phyloP scores from a whole-genome alignment of 1,140 invertebrate species.

The Callitettix versicolor region DNA sequence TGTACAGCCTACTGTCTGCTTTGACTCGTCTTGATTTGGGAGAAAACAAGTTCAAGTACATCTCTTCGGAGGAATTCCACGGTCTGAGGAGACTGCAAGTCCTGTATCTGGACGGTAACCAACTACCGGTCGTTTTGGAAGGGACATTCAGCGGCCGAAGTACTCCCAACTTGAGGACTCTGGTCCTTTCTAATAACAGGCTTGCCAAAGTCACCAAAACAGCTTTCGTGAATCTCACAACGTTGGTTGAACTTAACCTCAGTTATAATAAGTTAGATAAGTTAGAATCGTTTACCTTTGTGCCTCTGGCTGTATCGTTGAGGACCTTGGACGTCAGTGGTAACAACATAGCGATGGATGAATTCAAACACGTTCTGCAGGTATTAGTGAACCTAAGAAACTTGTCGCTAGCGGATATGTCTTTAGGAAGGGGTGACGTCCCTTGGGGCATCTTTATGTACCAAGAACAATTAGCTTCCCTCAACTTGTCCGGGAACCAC shows the following conservation, averaged over 20 bases:
- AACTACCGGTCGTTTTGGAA: too few species aligned
- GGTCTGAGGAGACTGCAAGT: constrained; percentile 53
- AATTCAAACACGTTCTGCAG: constrained; percentile 40
- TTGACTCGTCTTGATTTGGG: constrained; percentile 61
- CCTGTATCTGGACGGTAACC: constrained; percentile 40
- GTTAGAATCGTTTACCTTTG: constrained; percentile 47
- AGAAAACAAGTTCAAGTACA: constrained; percentile 63
- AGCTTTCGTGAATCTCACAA: constrained; percentile 55
- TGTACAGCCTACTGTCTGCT: constrained; percentile 59
- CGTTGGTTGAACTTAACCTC: constrained; percentile 53
- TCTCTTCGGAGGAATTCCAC: constrained; percentile 59
- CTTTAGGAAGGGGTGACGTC: constrained; percentile 31
- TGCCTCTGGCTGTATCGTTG: constrained; percentile 47
- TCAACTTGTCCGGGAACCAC: constrained; percentile 46
- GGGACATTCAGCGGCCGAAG: too few species aligned
- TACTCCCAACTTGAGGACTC: constrained; percentile 29
- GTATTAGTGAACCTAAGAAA: constrained; percentile 42
- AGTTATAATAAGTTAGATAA: constrained; percentile 60
- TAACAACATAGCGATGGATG: constrained; percentile 40
- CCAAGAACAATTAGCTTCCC: constrained; percentile 38
- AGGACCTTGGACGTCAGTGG: constrained; percentile 52
- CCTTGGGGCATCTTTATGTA: constrained; percentile 41
- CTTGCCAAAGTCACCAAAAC: constrained; percentile 56
- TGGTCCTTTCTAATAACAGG: constrained; percentile 56
- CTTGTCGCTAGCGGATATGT: constrained; percentile 45